Base-by-base conservation (phyloP, 1,140 invertebrate genomes). In the Rhyzopertha dominica region DNA sequence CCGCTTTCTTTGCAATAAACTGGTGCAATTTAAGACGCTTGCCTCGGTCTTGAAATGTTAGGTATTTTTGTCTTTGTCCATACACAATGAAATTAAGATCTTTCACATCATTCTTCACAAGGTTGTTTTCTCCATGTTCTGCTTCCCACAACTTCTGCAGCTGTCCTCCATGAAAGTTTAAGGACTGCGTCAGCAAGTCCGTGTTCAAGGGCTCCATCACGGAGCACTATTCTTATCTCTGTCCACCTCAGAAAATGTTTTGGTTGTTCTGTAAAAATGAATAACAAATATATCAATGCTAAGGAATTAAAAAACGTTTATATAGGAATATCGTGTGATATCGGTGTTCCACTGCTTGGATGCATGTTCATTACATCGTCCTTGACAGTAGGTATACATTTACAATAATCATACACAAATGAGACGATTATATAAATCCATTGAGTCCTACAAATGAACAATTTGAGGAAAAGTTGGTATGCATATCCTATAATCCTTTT, bases 131-230 rank as follows among this genome's bases (percentile, higher is more conserved):
- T 45, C 85, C 84, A 56, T 81, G 74, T 58, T 89, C 85, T 16
- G 77, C 75, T 59, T 89, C 86, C 86, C 86, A 90, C 48, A 87
- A 77, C 70, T 88, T 89, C 67, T 87, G 83, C 51, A 90, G 69
- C 56, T 87, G 85, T 57, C 87, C 84, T 1, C 87, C 87, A 72
- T 90, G 87, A 62, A 84, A 90, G 68, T 86, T 84, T 48, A 90
- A 73, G 35, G 81, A 74, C 59, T 82, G 78, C 56, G 77, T 71
- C 58, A 90, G 76, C 45, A 85, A 72, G 36, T 80, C 76, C 64
- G 75, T 61, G 69, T 85, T 80, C 72, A 86, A 68, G 23, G 71
- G 30, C 51, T 59, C 58, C 60, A 62, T 62, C 18, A 8, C 19
- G 34, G 32, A 41, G 39, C 23, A 17, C 19, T 23, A 24, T 3